Evolutionary conservation across 35 echinoderm and acorn worm genomes (phyloP).

Genomic region (Eucidaris tribuloides): DNA sequence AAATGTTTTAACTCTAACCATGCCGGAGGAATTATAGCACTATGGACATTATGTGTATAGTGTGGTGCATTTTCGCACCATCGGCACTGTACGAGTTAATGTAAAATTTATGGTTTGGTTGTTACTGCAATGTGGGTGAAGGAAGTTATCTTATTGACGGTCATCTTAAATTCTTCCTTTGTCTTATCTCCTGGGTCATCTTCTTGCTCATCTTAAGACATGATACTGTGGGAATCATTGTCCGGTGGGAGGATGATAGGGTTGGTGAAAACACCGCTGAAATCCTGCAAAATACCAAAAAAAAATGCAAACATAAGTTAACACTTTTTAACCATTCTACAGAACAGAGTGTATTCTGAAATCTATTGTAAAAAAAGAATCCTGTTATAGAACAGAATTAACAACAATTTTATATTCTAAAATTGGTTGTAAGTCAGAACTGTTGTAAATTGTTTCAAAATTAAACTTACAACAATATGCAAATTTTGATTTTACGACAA

Average conservation of each 20-base stretch:
- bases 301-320: background rate
- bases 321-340: background rate
- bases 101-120: background rate
- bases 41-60: too few species aligned
- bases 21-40: background rate
- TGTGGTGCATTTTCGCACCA: too few species aligned
- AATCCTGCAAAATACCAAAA: conserved; percentile 39
- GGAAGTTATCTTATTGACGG: background rate
- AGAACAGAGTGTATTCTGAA: background rate
- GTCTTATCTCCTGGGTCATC: too few species aligned
- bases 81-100: background rate
- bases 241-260: conserved; percentile 35
- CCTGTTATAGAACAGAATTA: background rate
- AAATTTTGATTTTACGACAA: too few species aligned
- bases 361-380: background rate
- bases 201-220: conserved; percentile 27
- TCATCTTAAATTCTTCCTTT: background rate
- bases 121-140: background rate
- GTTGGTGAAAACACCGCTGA: conserved; percentile 41
- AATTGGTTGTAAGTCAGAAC: background rate
- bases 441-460: background rate
- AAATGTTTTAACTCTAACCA: too few species aligned
- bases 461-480: background rate
- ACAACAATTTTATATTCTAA: background rate
- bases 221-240: conserved; percentile 66